These are phyloP conservation scores for Orchestia grillus DNA, from an alignment of 1,140 invertebrate species.

Conservation along the genomic window DNA sequence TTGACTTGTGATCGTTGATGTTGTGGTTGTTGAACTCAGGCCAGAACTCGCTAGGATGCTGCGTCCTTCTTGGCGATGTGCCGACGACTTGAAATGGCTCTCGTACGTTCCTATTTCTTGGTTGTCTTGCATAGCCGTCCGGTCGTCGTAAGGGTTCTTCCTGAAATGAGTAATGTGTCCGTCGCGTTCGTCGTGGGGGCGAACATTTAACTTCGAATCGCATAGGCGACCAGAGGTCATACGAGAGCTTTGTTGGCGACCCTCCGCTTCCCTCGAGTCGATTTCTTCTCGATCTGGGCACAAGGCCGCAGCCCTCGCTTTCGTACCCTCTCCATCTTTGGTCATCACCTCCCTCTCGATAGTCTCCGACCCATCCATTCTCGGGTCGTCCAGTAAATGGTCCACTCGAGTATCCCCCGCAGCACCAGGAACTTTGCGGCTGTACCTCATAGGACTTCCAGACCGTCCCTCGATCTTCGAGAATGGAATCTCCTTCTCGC, in stretches of 20 bases:
- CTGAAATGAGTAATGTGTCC: background rate
- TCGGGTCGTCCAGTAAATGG: constrained; percentile 21
- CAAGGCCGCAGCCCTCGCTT: constrained; percentile 25
- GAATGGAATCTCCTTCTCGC: background rate
- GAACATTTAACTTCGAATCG: constrained; percentile 55
- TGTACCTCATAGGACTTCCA: constrained; percentile 30
- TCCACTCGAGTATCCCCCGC: background rate
- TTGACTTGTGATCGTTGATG: constrained; percentile 36
- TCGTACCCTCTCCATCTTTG: constrained; percentile 44
- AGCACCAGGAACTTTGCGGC: constrained; percentile 46
- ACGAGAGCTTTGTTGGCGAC: constrained; percentile 45
- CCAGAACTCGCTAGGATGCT: constrained; percentile 24
- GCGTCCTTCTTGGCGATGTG: background rate
- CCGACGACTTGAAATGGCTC: background rate
- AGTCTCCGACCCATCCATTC: background rate
- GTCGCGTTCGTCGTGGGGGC: constrained; percentile 38
- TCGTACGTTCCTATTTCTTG: background rate
- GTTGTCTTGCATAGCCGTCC: background rate
- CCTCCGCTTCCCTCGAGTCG: constrained; percentile 8
- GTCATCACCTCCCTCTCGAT: background rate
- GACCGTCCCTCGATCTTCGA: constrained; percentile 10
- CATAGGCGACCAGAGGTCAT: constrained; percentile 50
- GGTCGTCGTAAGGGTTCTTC: constrained; percentile 22
- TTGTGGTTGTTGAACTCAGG: background rate
- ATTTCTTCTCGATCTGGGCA: constrained; percentile 17